A percentile compares a stretch with the other conserved stretches of the same genome.
Evolutionary conservation across 2,888 invertebrate genomes (phyloP).

Genomic region (Trissolcus brochymenae): DNA sequence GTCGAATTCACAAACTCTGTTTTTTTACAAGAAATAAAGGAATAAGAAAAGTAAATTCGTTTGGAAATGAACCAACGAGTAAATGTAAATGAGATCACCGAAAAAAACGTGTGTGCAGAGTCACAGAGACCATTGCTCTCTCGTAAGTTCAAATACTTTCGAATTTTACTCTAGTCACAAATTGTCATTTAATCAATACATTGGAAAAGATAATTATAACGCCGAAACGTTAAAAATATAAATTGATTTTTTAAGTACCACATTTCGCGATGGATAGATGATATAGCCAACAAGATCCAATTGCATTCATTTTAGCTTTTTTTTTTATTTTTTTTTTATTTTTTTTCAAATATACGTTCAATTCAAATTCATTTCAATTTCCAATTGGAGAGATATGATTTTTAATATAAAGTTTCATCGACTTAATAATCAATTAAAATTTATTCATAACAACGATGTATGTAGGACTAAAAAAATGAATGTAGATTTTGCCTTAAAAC

Average conservation of each 20-base stretch:
- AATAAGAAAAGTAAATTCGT: neutral
- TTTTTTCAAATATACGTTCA: neutral
- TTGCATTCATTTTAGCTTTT: neutral
- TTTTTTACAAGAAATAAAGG: neutral
- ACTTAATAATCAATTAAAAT: neutral
- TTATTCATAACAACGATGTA: neutral
- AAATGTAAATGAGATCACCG: constrained; percentile 32
- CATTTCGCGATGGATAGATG: constrained; percentile 2
- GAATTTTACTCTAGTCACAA: constrained; percentile 22
- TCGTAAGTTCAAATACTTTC: constrained; percentile 37
- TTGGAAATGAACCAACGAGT: neutral
- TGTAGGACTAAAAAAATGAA: too few species aligned
- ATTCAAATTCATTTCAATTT: neutral
- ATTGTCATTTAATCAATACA: constrained; percentile 35
- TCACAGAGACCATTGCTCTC: constrained; percentile 14
- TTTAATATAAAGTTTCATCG: neutral
- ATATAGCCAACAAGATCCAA: neutral
- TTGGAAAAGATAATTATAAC: constrained; percentile 36
- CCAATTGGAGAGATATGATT: neutral
- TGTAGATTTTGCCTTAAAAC: too few species aligned
- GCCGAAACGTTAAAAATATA: constrained; percentile 30
- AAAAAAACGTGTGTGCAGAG: constrained; percentile 3
- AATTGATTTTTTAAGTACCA: constrained; percentile 16
- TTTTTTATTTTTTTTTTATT: too few species aligned
- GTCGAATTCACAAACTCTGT: constrained; percentile 4